Evolutionary conservation across 1,140 invertebrate species (phyloP).

Genomic region (Cyphomyrmex costatus): DNA sequence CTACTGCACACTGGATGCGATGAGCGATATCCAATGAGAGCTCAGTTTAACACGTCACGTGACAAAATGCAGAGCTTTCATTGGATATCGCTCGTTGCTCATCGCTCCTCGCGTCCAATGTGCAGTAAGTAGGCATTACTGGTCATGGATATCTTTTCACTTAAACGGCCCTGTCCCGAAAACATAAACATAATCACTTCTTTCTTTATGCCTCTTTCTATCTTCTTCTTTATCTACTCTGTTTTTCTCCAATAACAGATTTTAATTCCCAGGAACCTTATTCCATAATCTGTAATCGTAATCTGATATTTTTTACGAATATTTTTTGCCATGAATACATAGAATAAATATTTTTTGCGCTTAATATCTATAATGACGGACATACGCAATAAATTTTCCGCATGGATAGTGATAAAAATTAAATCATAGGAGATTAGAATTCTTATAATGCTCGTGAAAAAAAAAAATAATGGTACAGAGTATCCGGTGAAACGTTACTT

Average conservation of each 20-base stretch:
- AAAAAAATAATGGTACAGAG: background rate
- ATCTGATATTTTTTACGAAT: background rate
- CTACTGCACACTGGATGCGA: too few species aligned
- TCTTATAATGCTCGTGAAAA: background rate
- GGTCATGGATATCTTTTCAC: background rate
- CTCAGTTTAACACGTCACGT: too few species aligned
- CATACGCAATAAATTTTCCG: background rate
- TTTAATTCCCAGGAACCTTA: background rate
- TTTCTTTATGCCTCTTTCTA: conserved; percentile 51
- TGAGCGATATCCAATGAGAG: too few species aligned
- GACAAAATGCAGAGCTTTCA: too few species aligned
- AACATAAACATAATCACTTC: conserved; percentile 59
- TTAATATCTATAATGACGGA: background rate
- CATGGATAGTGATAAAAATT: background rate
- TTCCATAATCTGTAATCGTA: background rate
- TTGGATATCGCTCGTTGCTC: too few species aligned
- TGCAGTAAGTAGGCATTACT: too few species aligned
- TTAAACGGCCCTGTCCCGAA: background rate
- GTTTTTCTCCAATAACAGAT: background rate
- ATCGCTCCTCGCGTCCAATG: too few species aligned
- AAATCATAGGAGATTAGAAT: background rate
- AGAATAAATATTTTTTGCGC: background rate
- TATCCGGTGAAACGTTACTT: background rate
- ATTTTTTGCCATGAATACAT: background rate
- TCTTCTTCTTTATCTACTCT: conserved; percentile 25